Percentiles rank a stretch among this genome's conserved stretches.
phyloP scores from a whole-genome alignment of 2,888 invertebrate species.

The Disparrhopalites patrizii region DNA sequence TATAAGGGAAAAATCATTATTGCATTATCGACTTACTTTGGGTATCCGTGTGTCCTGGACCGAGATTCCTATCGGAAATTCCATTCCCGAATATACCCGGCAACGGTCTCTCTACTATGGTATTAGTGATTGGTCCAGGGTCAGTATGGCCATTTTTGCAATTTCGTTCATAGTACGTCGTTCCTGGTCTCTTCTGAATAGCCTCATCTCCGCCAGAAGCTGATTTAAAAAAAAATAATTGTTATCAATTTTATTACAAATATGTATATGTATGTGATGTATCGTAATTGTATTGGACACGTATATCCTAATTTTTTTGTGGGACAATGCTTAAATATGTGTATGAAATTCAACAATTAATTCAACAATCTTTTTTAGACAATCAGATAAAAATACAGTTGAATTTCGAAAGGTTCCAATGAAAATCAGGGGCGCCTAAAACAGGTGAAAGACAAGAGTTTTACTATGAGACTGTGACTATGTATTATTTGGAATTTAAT shows the following conservation, averaged over 20 bases:
- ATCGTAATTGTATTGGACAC: not conserved
- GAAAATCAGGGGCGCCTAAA: no score
- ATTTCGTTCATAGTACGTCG: conserved; percentile 51
- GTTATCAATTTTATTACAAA: not conserved
- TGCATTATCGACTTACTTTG: conserved; percentile 37
- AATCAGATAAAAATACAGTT: no score
- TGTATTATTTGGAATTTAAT: no score
- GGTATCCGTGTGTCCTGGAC: conserved; percentile 46
- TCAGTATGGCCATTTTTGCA: conserved; percentile 45
- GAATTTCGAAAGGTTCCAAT: no score
- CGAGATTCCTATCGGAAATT: conserved; percentile 43
- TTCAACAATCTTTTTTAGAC: no score
- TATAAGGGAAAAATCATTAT: not conserved
- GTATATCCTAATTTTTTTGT: no score
- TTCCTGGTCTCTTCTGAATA: conserved; percentile 50
- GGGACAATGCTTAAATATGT: no score
- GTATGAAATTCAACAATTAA: no score
- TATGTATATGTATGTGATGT: no score
- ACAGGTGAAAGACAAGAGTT: no score
- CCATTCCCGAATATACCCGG: conserved; percentile 42
- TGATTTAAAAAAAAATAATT: no score
- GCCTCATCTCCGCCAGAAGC: conserved; percentile 50
- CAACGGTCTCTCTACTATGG: conserved; percentile 42
- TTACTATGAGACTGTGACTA: no score
- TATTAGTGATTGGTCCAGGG: conserved; percentile 25